Evolutionary conservation across 2,888 invertebrate species (phyloP).

Genomic region (Lasioglossum lativentre): DNA sequence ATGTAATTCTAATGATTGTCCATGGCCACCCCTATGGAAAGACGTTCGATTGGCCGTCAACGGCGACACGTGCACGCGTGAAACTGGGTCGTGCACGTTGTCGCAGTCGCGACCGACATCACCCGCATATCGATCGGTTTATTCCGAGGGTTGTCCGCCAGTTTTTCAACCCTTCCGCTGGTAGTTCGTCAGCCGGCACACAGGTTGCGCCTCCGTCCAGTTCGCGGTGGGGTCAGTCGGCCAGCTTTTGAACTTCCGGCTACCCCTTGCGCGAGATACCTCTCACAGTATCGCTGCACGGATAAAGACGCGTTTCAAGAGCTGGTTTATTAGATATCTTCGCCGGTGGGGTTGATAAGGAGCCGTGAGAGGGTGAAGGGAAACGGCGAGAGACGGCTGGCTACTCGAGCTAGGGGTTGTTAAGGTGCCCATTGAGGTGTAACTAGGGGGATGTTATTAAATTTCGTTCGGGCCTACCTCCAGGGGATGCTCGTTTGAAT

Average conservation of each 20-base stretch:
- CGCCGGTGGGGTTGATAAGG: conserved; percentile 71
- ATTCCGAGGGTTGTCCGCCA: conserved; percentile 66
- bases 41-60: conserved; percentile 18
- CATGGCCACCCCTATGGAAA: neutral
- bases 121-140: conserved; percentile 67
- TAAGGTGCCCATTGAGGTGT: conserved; percentile 85
- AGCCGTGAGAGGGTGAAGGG: conserved; percentile 39
- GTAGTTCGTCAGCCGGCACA: conserved; percentile 75
- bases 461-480: conserved; percentile 83
- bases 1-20: neutral
- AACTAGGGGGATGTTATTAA: conserved; percentile 85
- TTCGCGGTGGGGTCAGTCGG: conserved; percentile 75
- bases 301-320: conserved; percentile 76
- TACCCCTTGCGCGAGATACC: conserved; percentile 22
- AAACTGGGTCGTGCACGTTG: conserved; percentile 61
- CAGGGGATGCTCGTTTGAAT: conserved; percentile 78
- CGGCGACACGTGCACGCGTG: conserved; percentile 32
- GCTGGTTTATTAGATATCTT: conserved; percentile 83
- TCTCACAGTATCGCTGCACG: conserved; percentile 69
- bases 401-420: conserved; percentile 81
- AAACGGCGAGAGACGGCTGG: conserved; percentile 61
- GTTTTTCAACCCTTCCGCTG: conserved; percentile 80
- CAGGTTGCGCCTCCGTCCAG: conserved; percentile 82
- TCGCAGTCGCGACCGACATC: conserved; percentile 50
- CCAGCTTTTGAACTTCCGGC: conserved; percentile 55